Conservation (phyloP, 2,797 vertebrate genomes). For the Ptychadena robeensis region DNA sequence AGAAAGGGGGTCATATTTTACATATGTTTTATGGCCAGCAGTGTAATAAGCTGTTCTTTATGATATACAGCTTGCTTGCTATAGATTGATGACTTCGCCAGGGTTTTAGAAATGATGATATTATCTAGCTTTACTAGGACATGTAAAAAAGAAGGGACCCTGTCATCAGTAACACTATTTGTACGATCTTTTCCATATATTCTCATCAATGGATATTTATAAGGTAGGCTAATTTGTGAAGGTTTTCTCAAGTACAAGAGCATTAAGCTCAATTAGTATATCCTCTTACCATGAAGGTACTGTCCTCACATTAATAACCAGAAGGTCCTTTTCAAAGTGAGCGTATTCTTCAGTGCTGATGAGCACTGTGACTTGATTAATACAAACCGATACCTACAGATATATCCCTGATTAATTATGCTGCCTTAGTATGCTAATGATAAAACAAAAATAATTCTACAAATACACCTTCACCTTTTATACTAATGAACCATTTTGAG, state of each 20-base stretch:
- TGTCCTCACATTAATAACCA: slow-evolving; percentile 27
- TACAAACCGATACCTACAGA: slow-evolving; percentile 23
- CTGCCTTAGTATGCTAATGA: background rate
- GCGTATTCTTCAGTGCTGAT: slow-evolving; percentile 24
- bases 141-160: background rate
- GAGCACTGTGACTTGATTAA: slow-evolving; percentile 20
- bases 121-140: no score
- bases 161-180: background rate
- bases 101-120: background rate
- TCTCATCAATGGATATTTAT: background rate
- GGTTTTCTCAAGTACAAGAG: slow-evolving; percentile 44
- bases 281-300: slow-evolving; percentile 8
- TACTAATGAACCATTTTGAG: background rate
- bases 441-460: background rate
- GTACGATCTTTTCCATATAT: background rate
- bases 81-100: no score
- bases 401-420: slow-evolving; percentile 19
- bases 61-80: no score
- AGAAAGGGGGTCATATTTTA: no score
- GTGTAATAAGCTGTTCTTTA: no score
- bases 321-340: slow-evolving; percentile 33
- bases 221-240: slow-evolving; percentile 23
- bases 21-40: no score
- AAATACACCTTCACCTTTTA: background rate
- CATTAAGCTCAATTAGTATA: slow-evolving; percentile 29